Percentiles rank a stretch among this genome's conserved stretches.
phyloP scores from a whole-genome alignment of 23 tunicate species.

The Styela clava region DNA sequence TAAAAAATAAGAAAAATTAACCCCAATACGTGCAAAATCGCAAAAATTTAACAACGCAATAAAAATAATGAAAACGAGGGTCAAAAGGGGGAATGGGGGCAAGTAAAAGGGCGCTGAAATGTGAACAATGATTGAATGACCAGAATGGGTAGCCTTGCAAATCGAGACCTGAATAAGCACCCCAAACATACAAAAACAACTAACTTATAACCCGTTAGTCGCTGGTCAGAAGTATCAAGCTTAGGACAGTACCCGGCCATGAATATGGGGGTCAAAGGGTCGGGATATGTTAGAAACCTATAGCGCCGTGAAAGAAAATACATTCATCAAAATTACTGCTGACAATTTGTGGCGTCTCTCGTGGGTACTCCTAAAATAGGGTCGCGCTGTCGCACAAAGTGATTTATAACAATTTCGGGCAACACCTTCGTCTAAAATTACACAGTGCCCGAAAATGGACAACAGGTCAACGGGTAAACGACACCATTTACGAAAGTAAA shows the following conservation, averaged over 20 bases:
- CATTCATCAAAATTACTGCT: not conserved
- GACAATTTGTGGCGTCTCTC: not conserved
- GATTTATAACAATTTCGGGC: not conserved
- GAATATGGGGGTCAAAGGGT: not conserved
- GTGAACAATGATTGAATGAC: not conserved
- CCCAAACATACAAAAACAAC: not conserved
- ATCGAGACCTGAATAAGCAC: not conserved
- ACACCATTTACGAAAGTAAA: too few relatives aligned
- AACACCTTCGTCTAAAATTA: not conserved
- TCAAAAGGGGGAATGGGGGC: not conserved
- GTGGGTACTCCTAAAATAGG: not conserved
- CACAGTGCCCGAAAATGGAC: not conserved
- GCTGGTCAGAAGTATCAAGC: not conserved
- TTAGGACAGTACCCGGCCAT: not conserved
- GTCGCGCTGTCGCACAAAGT: not conserved
- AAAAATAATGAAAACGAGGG: not conserved
- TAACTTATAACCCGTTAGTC: not conserved
- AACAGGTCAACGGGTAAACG: not conserved
- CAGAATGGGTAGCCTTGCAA: not conserved
- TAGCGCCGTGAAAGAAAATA: not conserved
- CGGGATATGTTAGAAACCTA: not conserved
- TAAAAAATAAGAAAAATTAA: too few relatives aligned
- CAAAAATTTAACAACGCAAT: too few relatives aligned
- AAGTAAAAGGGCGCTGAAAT: not conserved
- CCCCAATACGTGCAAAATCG: too few relatives aligned